A percentile compares a stretch with the other conserved stretches of the same genome.
Conservation (phyloP, 2,113 vertebrate species). For the Rafetus swinhoei region DNA sequence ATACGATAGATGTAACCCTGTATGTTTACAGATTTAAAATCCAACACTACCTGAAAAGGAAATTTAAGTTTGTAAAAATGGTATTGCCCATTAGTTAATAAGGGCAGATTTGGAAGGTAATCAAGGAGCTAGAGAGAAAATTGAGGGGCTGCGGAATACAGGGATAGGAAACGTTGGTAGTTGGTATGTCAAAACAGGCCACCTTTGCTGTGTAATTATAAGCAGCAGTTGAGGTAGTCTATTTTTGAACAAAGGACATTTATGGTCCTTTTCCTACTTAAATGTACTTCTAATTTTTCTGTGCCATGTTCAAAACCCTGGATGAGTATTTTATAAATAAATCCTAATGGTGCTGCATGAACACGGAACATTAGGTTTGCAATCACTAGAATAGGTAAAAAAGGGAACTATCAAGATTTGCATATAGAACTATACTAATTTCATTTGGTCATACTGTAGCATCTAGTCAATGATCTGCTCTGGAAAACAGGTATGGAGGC, state of each 20-base stretch:
- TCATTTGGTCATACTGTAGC: neutral
- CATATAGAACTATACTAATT: neutral
- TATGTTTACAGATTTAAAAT: neutral
- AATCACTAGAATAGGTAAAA: neutral
- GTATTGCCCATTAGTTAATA: constrained; percentile 34
- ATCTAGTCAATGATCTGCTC: neutral
- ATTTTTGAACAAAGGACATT: neutral
- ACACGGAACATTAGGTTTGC: neutral
- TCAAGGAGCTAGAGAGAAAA: neutral
- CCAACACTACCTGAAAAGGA: constrained; percentile 20
- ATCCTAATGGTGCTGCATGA: neutral
- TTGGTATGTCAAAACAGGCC: neutral
- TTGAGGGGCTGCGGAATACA: neutral
- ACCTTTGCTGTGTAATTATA: neutral
- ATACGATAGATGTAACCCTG: neutral
- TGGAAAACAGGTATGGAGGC: neutral
- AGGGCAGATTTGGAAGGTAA: neutral
- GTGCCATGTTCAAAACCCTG: neutral
- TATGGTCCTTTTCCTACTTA: constrained; percentile 15
- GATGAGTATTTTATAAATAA: constrained; percentile 19
- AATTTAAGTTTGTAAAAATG: neutral
- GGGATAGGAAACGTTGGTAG: neutral
- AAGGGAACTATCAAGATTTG: neutral
- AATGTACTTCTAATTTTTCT: neutral
- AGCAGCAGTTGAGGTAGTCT: neutral